Evolutionary conservation across 2,888 invertebrate genomes (phyloP).

Genomic region (Phaonia tiefii): DNA sequence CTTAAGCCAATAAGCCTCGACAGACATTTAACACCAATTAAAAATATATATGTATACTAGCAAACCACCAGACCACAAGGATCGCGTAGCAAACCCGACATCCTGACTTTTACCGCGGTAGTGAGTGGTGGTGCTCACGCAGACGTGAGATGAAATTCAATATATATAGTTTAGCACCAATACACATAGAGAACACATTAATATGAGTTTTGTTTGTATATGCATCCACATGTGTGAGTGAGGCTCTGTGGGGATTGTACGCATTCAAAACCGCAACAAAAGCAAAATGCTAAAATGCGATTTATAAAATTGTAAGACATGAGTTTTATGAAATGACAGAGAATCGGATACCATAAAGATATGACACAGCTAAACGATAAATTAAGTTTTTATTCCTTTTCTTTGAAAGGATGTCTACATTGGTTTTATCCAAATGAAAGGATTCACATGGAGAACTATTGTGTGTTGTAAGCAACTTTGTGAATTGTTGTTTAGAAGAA

Average conservation of each 20-base stretch:
- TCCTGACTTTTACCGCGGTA: not conserved
- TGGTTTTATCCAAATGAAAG: too few species aligned
- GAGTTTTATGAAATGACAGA: not conserved
- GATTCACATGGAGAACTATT: too few species aligned
- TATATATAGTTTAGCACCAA: not conserved
- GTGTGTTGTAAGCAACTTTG: too few species aligned
- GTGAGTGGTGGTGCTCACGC: not conserved
- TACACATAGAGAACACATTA: not conserved
- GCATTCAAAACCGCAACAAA: not conserved
- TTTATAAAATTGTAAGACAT: slow-evolving; percentile 19
- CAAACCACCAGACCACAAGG: not conserved
- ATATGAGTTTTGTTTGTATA: not conserved
- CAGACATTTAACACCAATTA: slow-evolving; percentile 58
- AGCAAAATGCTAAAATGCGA: slow-evolving; percentile 8
- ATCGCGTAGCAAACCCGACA: slow-evolving; percentile 7
- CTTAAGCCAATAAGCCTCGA: slow-evolving; percentile 38
- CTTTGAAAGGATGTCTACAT: too few species aligned
- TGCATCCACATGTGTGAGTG: not conserved
- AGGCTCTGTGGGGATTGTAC: not conserved
- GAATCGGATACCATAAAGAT: slow-evolving; percentile 16
- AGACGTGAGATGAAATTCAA: too few species aligned
- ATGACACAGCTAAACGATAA: not conserved
- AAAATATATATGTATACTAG: slow-evolving; percentile 22
- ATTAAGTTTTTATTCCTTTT: not conserved
- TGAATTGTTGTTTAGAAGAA: too few species aligned